Evolutionary conservation across 37 sponge, comb jelly and placozoan genomes (phyloP).

Genomic region (Hexactinellida sp.): DNA sequence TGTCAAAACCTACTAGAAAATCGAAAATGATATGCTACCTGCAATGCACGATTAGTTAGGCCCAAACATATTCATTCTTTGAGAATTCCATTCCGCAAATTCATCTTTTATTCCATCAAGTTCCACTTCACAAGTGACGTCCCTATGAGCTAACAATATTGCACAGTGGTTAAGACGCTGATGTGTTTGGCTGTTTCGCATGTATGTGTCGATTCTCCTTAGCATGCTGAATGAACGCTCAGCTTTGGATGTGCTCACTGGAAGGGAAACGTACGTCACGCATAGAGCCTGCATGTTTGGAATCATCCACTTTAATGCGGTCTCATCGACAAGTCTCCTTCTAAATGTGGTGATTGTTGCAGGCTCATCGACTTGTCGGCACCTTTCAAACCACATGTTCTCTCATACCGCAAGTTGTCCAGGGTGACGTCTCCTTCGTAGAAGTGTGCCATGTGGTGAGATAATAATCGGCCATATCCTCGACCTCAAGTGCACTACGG

Average conservation of each 20-base stretch:
- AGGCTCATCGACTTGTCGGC: not conserved
- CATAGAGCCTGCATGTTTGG: not conserved
- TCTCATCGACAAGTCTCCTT: not conserved
- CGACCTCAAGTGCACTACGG: not conserved
- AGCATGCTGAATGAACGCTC: not conserved
- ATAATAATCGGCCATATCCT: not conserved
- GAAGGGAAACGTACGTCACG: not conserved
- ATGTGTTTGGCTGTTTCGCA: not conserved
- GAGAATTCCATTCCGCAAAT: not conserved
- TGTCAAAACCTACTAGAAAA: too few relatives aligned
- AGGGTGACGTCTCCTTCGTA: not conserved
- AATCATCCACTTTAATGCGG: not conserved
- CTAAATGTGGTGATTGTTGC: not conserved
- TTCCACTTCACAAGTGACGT: not conserved
- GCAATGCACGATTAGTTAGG: too few relatives aligned
- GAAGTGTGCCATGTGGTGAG: not conserved
- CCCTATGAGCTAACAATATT: too few relatives aligned
- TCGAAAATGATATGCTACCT: too few relatives aligned
- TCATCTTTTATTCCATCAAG: not conserved
- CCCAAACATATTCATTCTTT: not conserved
- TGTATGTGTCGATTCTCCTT: not conserved
- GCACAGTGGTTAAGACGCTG: not conserved
- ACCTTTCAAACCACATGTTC: not conserved
- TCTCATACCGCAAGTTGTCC: not conserved
- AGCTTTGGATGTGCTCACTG: not conserved